Percentiles rank a stretch among this genome's conserved stretches.
These are phyloP conservation scores for Mionectes macconnelli DNA, from an alignment of 2,113 vertebrate genomes.

Conservation along the genomic window DNA sequence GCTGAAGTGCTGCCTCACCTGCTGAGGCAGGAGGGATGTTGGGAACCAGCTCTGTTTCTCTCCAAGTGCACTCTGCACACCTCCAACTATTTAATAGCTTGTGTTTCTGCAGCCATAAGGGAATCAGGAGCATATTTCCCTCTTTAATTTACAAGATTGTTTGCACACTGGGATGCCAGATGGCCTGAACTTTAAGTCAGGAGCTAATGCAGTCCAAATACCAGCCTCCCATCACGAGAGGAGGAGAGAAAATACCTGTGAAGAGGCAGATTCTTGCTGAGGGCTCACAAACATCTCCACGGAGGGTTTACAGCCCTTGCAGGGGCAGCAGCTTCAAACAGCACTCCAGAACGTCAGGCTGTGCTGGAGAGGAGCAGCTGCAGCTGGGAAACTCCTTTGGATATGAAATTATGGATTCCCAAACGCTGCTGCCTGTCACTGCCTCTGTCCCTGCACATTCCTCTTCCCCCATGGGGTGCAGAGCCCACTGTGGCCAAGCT, in stretches of 20 bases:
- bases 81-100: slow-evolving; percentile 24
- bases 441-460: not conserved
- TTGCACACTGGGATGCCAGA: slow-evolving; percentile 75
- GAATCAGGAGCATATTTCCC: slow-evolving; percentile 66
- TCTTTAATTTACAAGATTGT: slow-evolving; percentile 73
- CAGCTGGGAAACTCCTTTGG: not conserved
- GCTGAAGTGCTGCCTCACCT: not conserved
- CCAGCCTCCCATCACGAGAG: slow-evolving; percentile 55
- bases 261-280: not conserved
- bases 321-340: not conserved
- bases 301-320: not conserved
- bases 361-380: not conserved
- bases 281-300: not conserved
- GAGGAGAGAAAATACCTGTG: slow-evolving; percentile 30
- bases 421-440: not conserved
- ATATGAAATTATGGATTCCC: not conserved
- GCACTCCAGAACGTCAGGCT: not conserved
- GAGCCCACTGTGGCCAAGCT: not conserved
- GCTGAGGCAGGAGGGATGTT: not conserved
- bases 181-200: slow-evolving; percentile 76
- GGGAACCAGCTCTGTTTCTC: not conserved
- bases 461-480: not conserved
- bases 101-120: slow-evolving; percentile 56
- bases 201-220: slow-evolving; percentile 72
- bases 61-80: not conserved